These are phyloP conservation scores for Phrynosoma blainvillii DNA, from an alignment of 2,113 vertebrate genomes.

Conservation along the genomic window DNA sequence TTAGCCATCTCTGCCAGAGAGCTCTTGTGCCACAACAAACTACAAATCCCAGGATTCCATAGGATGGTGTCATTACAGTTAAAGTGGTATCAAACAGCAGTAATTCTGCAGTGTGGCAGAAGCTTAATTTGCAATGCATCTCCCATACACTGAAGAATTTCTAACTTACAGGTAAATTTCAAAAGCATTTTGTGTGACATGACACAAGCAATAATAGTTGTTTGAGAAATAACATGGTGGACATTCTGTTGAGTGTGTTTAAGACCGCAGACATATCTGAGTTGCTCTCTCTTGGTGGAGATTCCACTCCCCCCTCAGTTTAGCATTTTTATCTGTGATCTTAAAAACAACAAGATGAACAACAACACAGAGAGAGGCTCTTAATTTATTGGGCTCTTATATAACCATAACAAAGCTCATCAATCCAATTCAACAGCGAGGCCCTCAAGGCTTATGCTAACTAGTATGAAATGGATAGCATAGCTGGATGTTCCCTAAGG, in stretches of 20 bases:
- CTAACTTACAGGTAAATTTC: background rate
- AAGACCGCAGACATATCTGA: background rate
- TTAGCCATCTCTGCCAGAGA: no score
- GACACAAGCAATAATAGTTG: background rate
- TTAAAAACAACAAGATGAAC: background rate
- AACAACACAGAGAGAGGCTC: background rate
- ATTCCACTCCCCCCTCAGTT: background rate
- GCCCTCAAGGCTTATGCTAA: constrained; percentile 29
- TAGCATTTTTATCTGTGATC: background rate
- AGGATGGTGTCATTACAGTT: no score
- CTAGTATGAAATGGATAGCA: constrained; percentile 31
- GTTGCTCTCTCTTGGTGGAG: background rate
- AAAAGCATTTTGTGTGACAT: background rate
- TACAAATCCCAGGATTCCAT: no score
- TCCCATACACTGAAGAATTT: no score
- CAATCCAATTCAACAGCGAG: constrained; percentile 21
- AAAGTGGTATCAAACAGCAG: no score
- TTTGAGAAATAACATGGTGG: background rate
- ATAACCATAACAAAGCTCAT: constrained; percentile 29
- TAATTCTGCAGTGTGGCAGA: no score
- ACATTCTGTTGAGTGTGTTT: no score
- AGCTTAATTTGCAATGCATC: no score
- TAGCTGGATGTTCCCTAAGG: constrained; percentile 21
- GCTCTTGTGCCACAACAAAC: no score
- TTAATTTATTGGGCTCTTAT: constrained; percentile 28